Evolutionary conservation across 2,113 vertebrate genomes (phyloP).

Genomic region (Arizona elegans): DNA sequence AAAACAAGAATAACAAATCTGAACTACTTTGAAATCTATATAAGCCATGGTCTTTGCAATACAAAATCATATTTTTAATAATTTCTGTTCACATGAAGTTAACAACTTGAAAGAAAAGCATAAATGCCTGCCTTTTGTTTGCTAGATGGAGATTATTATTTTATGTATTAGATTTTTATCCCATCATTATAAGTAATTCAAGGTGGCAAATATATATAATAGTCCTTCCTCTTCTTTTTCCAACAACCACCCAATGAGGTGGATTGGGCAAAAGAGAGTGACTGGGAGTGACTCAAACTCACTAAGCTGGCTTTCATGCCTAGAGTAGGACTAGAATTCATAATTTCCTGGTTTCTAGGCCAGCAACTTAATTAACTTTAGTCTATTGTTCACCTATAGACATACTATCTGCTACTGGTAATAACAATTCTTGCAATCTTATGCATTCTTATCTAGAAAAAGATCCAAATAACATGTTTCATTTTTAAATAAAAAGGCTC

Average conservation of each 20-base stretch:
- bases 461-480: neutral
- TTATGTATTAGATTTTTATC: neutral
- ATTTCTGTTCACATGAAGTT: neutral
- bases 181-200: neutral
- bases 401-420: neutral
- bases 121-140: neutral
- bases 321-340: neutral
- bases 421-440: neutral
- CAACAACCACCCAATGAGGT: neutral
- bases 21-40: neutral
- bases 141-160: neutral
- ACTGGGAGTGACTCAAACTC: neutral
- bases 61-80: neutral
- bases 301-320: neutral
- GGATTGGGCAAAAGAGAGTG: neutral
- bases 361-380: neutral
- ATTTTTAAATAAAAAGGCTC: neutral
- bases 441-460: neutral
- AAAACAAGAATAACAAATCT: neutral
- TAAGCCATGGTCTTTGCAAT: neutral
- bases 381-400: neutral
- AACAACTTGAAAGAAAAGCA: neutral
- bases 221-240: neutral
- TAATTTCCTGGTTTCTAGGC: neutral
- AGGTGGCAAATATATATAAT: neutral